Conservation (phyloP, 2,797 vertebrate species). For the Gadopsis bispinosus region DNA sequence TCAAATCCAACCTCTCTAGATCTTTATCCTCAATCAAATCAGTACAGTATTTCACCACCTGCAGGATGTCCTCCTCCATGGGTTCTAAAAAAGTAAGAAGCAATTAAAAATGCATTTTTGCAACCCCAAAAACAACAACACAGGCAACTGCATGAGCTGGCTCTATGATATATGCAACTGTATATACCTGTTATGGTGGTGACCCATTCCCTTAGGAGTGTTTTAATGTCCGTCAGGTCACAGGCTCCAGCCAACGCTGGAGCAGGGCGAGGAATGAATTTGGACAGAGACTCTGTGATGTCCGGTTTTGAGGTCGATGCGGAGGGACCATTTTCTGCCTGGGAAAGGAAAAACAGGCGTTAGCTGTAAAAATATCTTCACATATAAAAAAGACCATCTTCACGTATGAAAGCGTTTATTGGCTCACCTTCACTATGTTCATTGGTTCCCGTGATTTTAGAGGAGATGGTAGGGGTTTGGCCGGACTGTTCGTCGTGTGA, state of each 20-base stretch:
- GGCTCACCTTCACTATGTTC: constrained; percentile 84
- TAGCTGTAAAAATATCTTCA: background rate
- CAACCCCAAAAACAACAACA: background rate
- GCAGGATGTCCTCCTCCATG: constrained; percentile 99
- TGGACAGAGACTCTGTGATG: constrained; percentile 64
- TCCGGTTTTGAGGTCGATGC: constrained; percentile 78
- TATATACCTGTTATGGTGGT: constrained; percentile 90
- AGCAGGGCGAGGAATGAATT: constrained; percentile 77
- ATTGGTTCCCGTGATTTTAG: constrained; percentile 83
- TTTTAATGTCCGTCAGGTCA: constrained; percentile 92
- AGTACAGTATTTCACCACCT: constrained; percentile 98
- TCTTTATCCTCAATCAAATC: constrained; percentile 98
- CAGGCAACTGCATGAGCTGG: background rate
- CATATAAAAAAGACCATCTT: background rate
- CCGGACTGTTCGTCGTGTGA: constrained; percentile 83
- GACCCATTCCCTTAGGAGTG: constrained; percentile 94
- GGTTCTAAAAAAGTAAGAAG: constrained; percentile 86
- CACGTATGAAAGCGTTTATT: background rate
- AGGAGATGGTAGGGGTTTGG: constrained; percentile 84
- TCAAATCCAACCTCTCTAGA: constrained; percentile 95
- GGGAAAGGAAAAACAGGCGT: constrained; percentile 17
- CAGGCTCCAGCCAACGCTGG: constrained; percentile 94
- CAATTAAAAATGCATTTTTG: background rate
- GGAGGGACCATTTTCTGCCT: constrained; percentile 88
- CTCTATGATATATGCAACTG: background rate